A percentile compares a stretch with the other conserved stretches of the same genome.
Evolutionary conservation across 2,113 vertebrate species (phyloP).

Genomic region (Motacilla alba): DNA sequence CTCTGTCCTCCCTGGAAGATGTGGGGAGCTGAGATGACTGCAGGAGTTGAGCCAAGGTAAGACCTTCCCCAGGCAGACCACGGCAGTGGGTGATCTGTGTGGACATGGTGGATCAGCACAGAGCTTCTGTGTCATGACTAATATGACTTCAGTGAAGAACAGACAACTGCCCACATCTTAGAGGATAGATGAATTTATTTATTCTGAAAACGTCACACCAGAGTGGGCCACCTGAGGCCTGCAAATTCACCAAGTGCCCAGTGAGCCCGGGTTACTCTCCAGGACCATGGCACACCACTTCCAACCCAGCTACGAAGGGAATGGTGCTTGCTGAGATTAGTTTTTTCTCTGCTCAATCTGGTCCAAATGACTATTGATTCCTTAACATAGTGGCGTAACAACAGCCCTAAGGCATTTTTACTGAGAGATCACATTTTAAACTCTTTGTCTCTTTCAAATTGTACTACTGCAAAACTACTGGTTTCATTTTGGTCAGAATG

Average conservation of each 20-base stretch:
- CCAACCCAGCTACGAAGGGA: background rate
- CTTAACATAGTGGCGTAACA: background rate
- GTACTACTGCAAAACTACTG: background rate
- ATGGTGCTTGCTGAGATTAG: background rate
- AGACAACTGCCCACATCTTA: background rate
- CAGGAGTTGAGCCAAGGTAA: background rate
- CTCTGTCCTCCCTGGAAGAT: background rate
- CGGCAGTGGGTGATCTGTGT: background rate
- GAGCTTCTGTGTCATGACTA: background rate
- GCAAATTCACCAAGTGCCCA: background rate
- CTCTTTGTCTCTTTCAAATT: background rate
- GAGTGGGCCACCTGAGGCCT: background rate
- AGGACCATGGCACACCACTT: background rate
- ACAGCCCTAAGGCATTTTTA: background rate
- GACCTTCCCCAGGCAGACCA: background rate
- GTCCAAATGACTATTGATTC: slow-evolving; percentile 31
- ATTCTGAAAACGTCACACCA: background rate
- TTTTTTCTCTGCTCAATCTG: background rate
- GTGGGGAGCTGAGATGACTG: background rate
- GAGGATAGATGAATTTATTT: background rate
- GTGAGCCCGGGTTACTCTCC: background rate
- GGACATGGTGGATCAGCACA: background rate
- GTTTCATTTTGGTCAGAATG: background rate
- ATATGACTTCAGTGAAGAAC: background rate
- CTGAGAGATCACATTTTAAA: background rate